These are phyloP conservation scores for Furcula furcula DNA, from an alignment of 2,888 invertebrate species.

Conservation along the genomic window DNA sequence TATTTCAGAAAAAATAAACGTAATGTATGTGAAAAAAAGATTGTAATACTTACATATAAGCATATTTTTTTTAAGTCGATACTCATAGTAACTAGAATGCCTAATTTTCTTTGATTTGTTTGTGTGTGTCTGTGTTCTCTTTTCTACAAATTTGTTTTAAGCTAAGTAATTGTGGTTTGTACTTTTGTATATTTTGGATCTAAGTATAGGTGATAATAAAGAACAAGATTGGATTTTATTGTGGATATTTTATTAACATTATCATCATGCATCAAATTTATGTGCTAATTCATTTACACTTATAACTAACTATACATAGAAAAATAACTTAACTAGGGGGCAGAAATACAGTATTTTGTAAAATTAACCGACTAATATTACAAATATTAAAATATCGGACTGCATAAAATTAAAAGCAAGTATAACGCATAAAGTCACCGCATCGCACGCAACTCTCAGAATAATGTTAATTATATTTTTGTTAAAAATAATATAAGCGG, in stretches of 20 bases:
- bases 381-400: slow-evolving; percentile 73
- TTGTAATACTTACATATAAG: too few relatives aligned
- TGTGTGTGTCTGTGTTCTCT: too few relatives aligned
- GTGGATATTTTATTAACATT: slow-evolving; percentile 82
- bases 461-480: slow-evolving; percentile 41
- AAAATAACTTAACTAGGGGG: slow-evolving; percentile 80
- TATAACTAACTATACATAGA: slow-evolving; percentile 82
- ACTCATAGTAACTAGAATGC: too few relatives aligned
- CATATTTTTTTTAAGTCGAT: too few relatives aligned
- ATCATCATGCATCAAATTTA: slow-evolving; percentile 82
- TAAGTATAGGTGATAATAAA: slow-evolving; percentile 34
- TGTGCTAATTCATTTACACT: slow-evolving; percentile 81
- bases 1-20: too few relatives aligned
- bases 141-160: too few relatives aligned
- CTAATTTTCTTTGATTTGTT: too few relatives aligned
- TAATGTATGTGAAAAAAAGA: too few relatives aligned
- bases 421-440: slow-evolving; percentile 63
- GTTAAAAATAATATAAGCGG: slow-evolving; percentile 30
- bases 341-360: slow-evolving; percentile 80
- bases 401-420: slow-evolving; percentile 72
- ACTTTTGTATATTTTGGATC: too few relatives aligned
- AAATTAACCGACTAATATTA: slow-evolving; percentile 74
- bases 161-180: too few relatives aligned
- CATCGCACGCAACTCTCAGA: slow-evolving; percentile 73
- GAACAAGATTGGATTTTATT: slow-evolving; percentile 70